Evolutionary conservation across 2,797 vertebrate species (phyloP).

Genomic region (Leptodactylus fallax): DNA sequence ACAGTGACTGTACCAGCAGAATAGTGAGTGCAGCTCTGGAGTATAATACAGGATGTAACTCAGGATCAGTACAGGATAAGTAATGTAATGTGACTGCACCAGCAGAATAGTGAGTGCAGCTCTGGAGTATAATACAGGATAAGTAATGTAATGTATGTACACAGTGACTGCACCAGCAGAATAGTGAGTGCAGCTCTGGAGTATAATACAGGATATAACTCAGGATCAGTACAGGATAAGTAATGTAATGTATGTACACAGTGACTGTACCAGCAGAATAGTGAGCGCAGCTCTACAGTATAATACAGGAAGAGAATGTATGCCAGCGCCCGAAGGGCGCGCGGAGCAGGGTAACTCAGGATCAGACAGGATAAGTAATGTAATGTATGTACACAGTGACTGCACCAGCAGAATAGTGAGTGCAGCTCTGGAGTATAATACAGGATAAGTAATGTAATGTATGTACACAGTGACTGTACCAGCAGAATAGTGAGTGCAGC

Average conservation of each 20-base stretch:
- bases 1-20: background rate
- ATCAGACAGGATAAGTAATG: no score
- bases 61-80: background rate
- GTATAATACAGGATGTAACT: slow-evolving; percentile 12
- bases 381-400: no score
- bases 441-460: no score
- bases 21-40: slow-evolving; percentile 7
- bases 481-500: slow-evolving; percentile 6
- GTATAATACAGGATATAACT: background rate
- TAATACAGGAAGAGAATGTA: no score
- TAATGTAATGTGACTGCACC: slow-evolving; percentile 2
- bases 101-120: background rate
- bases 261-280: no score
- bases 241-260: background rate
- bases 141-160: background rate
- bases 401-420: no score
- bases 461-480: background rate
- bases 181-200: background rate
- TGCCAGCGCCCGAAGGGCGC: no score
- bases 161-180: no score
- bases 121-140: background rate
- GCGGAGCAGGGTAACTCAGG: no score
- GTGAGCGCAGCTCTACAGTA: background rate
- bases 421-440: background rate
- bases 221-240: background rate